Conservation (phyloP, 2,888 invertebrate species). For the Machimus rusticus region DNA sequence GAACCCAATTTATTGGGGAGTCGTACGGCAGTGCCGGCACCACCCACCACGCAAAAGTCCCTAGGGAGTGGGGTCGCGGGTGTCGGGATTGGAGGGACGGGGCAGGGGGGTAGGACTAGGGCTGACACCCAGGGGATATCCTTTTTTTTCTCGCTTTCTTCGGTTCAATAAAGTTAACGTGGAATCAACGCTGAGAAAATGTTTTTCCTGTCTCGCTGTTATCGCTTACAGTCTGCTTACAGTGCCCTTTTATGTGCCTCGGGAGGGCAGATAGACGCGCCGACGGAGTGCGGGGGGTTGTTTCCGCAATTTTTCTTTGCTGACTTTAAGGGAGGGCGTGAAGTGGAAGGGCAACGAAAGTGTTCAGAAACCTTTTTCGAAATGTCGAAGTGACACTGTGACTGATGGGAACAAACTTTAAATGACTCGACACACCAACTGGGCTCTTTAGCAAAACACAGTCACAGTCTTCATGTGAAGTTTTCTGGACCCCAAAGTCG, state of each 20-base stretch:
- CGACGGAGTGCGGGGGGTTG: not conserved
- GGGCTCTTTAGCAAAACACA: not conserved
- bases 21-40: not conserved
- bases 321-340: not conserved
- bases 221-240: constrained; percentile 17
- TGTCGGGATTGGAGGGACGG: not conserved
- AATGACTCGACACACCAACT: not conserved
- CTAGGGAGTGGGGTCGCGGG: not conserved
- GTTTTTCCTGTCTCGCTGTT: constrained; percentile 23
- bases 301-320: not conserved
- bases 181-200: constrained; percentile 25
- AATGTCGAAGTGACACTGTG: constrained; percentile 7
- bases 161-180: constrained; percentile 18
- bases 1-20: constrained; percentile 23
- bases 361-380: not conserved
- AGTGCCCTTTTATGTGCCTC: constrained; percentile 9
- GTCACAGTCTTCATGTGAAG: not conserved
- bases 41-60: not conserved
- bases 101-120: not conserved
- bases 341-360: not conserved
- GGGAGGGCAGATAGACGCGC: not conserved
- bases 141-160: constrained; percentile 1
- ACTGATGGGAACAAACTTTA: not conserved
- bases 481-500: not conserved
- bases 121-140: constrained; percentile 10